Base-by-base conservation (phyloP, 2,888 invertebrate genomes). In the Muscina levida region DNA sequence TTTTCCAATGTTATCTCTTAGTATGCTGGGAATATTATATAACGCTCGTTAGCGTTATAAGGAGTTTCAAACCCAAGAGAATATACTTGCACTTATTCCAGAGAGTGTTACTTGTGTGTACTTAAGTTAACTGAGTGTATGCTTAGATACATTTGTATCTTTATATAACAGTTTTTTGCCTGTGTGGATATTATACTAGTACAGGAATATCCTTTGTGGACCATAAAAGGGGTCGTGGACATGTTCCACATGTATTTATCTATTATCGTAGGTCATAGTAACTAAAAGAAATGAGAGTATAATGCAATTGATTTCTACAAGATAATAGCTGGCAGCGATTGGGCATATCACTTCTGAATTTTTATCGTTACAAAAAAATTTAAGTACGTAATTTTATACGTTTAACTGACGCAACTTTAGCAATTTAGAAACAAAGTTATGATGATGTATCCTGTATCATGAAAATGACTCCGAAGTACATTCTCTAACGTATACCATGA, bases 241-340 rank as follows among this genome's bases (percentile, higher is more conserved):
- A 48, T 74, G n/a, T 48, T 46, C 15, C 46, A 4, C 46, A 26
- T 3, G 56, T 26, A 26, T 1, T 56, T 24, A 56, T 46, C 26
- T 19, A 26, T 75, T 76, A 79, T 62, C 46, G 76, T 79, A 72
- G 79, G 76, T 76, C 79, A 79, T 44, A 72, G 67, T 59, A 48
- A 44, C 10, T 39, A 31, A 17, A 39, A 51, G 59, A 2, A 19
- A 57, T 2, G n/a, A 51, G 15, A 67, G 51, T 0, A 37, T 10
- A 51, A 67, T 11, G 11, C 17, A 13, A 17, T 11, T 67, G 31
- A 67, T 26, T 31, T n/a, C n/a, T n/a, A n/a, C n/a, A n/a, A n/a
- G n/a, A n/a, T n/a, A n/a, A n/a, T n/a, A n/a, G n/a, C n/a, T n/a
- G n/a, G n/a, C n/a, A n/a, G n/a, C n/a, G n/a, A n/a, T n/a, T n/a